Conservation (phyloP, 2,888 invertebrate genomes). For the Leucozona laternaria region DNA sequence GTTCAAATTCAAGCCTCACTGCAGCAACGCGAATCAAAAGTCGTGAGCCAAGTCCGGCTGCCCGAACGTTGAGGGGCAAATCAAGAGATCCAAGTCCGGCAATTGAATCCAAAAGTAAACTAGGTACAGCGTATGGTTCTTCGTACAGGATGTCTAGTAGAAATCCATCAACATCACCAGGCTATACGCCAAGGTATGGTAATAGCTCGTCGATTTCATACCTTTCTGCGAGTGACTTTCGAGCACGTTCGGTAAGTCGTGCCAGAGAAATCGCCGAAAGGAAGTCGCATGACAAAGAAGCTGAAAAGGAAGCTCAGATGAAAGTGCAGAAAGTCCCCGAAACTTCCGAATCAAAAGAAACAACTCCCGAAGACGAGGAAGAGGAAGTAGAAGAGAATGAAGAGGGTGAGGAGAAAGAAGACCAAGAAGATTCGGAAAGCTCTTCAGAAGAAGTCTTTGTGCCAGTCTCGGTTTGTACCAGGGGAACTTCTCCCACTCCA, state of each 20-base stretch:
- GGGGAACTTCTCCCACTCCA: constrained; percentile 92
- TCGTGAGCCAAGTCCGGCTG: constrained; percentile 86
- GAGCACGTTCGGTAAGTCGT: constrained; percentile 81
- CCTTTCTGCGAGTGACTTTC: constrained; percentile 82
- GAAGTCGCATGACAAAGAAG: constrained; percentile 83
- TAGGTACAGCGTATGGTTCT: constrained; percentile 75
- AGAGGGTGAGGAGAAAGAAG: constrained; percentile 72
- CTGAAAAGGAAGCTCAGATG: constrained; percentile 77
- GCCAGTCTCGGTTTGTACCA: constrained; percentile 87
- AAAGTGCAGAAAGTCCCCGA: constrained; percentile 76
- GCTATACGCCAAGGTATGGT: constrained; percentile 77
- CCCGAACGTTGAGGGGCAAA: constrained; percentile 80
- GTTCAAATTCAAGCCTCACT: constrained; percentile 78
- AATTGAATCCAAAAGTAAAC: constrained; percentile 80
- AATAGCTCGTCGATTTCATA: constrained; percentile 78
- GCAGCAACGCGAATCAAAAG: constrained; percentile 81
- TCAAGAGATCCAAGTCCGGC: constrained; percentile 85
- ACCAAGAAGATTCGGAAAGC: constrained; percentile 62
- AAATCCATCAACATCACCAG: constrained; percentile 70
- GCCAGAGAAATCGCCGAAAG: constrained; percentile 82
- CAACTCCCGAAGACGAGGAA: constrained; percentile 48
- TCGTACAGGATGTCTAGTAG: constrained; percentile 77
- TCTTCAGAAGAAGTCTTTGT: constrained; percentile 81
- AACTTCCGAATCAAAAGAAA: constrained; percentile 28
- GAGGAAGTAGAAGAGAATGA: constrained; percentile 77